A percentile compares a stretch with the other conserved stretches of the same genome.
Evolutionary conservation across 64 coral and sea anemone species (phyloP).

Genomic region (Platygyra sinensis): DNA sequence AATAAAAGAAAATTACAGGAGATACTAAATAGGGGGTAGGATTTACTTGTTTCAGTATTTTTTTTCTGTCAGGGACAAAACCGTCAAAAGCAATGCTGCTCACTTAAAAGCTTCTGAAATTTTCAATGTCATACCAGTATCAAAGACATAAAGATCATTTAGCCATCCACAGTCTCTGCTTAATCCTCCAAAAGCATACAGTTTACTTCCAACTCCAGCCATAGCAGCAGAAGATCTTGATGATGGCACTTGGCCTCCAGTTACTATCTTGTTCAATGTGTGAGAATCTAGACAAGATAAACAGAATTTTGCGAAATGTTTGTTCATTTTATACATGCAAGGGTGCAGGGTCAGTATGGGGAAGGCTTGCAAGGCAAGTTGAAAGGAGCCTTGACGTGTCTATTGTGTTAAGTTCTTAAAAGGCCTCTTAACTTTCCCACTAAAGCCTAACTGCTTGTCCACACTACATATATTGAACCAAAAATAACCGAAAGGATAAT

Average conservation of each 20-base stretch:
- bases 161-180: constrained; percentile 84
- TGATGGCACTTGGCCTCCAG: constrained; percentile 60
- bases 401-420: no score
- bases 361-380: no score
- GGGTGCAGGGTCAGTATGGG: no score
- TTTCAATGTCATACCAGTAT: constrained; percentile 55
- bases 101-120: background rate
- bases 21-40: background rate
- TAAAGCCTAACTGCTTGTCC: no score
- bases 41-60: background rate
- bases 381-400: no score
- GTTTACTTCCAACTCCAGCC: constrained; percentile 63
- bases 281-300: constrained; percentile 22
- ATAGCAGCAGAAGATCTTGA: constrained; percentile 73
- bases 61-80: background rate
- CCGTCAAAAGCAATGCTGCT: background rate
- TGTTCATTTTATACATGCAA: no score
- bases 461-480: no score
- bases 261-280: constrained; percentile 60
- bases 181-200: constrained; percentile 82
- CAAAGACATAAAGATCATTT: constrained; percentile 72
- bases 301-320: background rate
- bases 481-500: no score
- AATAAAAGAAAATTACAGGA: background rate
- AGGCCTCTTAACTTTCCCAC: no score